Percentiles rank a stretch among this genome's conserved stretches.
Evolutionary conservation across 2,888 invertebrate species (phyloP).

Genomic region (Ptilodon capucinus): DNA sequence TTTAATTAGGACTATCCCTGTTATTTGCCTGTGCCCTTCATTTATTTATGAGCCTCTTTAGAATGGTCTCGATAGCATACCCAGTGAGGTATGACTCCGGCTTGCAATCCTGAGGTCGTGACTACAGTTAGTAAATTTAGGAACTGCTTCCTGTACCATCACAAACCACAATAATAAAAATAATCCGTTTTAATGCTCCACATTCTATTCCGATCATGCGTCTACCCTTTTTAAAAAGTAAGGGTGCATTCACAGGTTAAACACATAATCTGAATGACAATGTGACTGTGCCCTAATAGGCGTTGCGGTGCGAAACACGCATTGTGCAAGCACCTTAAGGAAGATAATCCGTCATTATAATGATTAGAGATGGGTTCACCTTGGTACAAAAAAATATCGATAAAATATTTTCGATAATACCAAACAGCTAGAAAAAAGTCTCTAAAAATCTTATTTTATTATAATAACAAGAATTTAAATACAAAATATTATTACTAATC

Average conservation of each 20-base stretch:
- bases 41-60: too few relatives aligned
- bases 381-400: conserved; percentile 21
- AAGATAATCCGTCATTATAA: conserved; percentile 69
- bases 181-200: conserved; percentile 35
- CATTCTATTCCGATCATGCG: conserved; percentile 48
- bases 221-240: conserved; percentile 19
- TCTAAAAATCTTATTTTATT: too few relatives aligned
- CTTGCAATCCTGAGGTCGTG: too few relatives aligned
- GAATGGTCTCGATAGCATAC: too few relatives aligned
- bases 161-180: background rate
- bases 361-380: conserved; percentile 32
- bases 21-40: too few relatives aligned
- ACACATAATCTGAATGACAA: conserved; percentile 76
- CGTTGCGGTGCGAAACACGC: conserved; percentile 73
- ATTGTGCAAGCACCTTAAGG: conserved; percentile 54
- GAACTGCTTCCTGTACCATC: too few relatives aligned
- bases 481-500: too few relatives aligned
- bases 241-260: conserved; percentile 65
- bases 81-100: too few relatives aligned
- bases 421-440: too few relatives aligned
- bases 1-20: too few relatives aligned
- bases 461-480: too few relatives aligned
- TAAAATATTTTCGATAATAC: conserved; percentile 5
- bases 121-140: too few relatives aligned
- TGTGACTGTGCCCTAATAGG: conserved; percentile 66